Conservation (phyloP, 2,888 invertebrate genomes). For the Melangyna quadrimaculata region DNA sequence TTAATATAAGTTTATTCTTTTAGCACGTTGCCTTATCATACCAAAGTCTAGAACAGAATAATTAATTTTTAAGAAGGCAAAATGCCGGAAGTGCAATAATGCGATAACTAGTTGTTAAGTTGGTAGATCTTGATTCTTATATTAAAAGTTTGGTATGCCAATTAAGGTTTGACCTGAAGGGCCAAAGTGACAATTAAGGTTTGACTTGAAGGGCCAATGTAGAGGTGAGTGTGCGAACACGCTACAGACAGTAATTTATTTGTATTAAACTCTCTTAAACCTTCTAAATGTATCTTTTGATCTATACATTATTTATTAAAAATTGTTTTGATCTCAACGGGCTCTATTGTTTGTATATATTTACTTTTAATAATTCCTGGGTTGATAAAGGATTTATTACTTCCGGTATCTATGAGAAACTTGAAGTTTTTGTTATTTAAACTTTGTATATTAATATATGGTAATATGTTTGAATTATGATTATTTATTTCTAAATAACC, state of each 20-base stretch:
- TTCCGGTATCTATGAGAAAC: slow-evolving; percentile 50
- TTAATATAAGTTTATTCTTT: no score
- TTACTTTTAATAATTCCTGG: slow-evolving; percentile 28
- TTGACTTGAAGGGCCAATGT: no score
- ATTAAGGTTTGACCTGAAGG: no score
- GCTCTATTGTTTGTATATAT: slow-evolving; percentile 32
- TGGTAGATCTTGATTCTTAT: no score
- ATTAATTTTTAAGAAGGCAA: no score
- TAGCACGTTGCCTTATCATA: no score
- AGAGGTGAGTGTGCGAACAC: no score
- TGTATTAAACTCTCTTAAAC: slow-evolving; percentile 53
- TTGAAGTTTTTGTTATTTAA: slow-evolving; percentile 27
- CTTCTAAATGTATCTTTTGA: slow-evolving; percentile 40
- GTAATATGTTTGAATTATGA: slow-evolving; percentile 31
- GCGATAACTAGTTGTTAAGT: no score
- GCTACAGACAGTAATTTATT: slow-evolving; percentile 21
- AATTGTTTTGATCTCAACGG: slow-evolving; percentile 47
- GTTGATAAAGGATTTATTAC: slow-evolving; percentile 62
- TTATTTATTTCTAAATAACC: slow-evolving; percentile 66
- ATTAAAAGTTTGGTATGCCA: no score
- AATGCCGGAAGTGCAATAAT: no score
- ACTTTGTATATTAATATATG: slow-evolving; percentile 39
- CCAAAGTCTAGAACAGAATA: no score
- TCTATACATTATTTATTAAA: slow-evolving; percentile 26
- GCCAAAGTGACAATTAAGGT: no score